Evolutionary conservation across 2,888 invertebrate genomes (phyloP), one percentile per base, ranked within the genome.

Genomic region (Noctua comes): DNA sequence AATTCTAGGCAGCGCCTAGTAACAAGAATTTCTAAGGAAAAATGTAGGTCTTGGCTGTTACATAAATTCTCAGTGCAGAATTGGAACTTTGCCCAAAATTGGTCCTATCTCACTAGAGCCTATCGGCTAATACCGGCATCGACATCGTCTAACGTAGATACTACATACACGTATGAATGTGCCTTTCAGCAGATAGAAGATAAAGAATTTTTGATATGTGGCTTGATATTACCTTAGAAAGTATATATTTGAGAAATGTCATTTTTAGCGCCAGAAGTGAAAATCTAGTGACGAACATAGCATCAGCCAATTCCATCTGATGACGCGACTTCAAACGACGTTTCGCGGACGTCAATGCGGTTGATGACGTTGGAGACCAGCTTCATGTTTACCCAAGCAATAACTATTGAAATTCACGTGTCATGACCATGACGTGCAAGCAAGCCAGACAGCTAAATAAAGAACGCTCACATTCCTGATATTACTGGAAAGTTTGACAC

Each of bases 321-420:
- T 93, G 91, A 91, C 93, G 93, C 89, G 80, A 77, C 70, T 48
- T 77, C 81, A 79, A 86, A 90, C 90, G 89, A 91, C 89, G 90
- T 84, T 85, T 83, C 71, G 73, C 87, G 86, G 86, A 92, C 93
- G 92, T 92, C 91, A 91, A 91, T 89, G 86, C 82, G 82, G 80
- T 88, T 76, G 76, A 83, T 93, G 92, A 92, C 93, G 92, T 83
- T 86, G 57, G 57, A 77, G 81, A 85, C 83, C 83, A 86, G 76
- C 62, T 86, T 76, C 80, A 77, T 84, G 69, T 89, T 83, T 80
- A 83, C 78, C 80, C 69, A 72, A 88, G 86, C 84, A 85, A 84
- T 84, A 86, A 84, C 80, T 88, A 87, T 79, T 75, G 59, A 76
- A 77, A 84, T 79, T 77, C 75, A 76, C 77, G 81, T 84, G 87